These are phyloP conservation scores for Poicephalus meyeri DNA, from an alignment of 2,113 vertebrate species.

Conservation along the genomic window DNA sequence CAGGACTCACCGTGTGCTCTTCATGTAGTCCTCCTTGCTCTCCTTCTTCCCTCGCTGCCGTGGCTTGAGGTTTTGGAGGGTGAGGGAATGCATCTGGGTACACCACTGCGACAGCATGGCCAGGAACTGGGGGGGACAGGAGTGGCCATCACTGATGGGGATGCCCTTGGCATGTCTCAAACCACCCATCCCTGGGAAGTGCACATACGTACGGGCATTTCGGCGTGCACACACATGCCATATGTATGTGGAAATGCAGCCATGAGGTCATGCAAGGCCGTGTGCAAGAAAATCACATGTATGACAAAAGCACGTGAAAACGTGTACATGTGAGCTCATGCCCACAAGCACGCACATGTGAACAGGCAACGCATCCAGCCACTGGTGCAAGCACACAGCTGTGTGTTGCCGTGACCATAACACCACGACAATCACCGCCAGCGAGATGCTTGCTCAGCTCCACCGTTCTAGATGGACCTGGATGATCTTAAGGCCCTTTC, in stretches of 20 bases:
- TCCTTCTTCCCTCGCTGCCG: slow-evolving; percentile 96
- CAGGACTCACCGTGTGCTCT: slow-evolving; percentile 89
- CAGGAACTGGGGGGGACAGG: slow-evolving; percentile 82
- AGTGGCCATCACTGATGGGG: rapidly evolving
- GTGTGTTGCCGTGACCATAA: rapidly evolving
- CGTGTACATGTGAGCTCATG: rapidly evolving
- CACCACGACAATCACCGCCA: rapidly evolving
- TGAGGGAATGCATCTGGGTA: slow-evolving; percentile 98
- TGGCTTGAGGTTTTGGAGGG: slow-evolving; percentile 97
- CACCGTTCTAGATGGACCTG: background rate
- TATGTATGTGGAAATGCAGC: rapidly evolving
- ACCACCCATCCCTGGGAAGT: background rate
- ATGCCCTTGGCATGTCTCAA: rapidly evolving
- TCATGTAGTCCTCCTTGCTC: slow-evolving; percentile 96
- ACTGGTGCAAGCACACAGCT: rapidly evolving
- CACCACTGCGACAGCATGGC: slow-evolving; percentile 96
- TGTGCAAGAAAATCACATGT: rapidly evolving
- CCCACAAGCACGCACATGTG: rapidly evolving
- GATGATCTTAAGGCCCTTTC: background rate
- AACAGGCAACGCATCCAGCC: rapidly evolving
- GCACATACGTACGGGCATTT: rapidly evolving
- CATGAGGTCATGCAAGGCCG: rapidly evolving
- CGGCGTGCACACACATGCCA: rapidly evolving
- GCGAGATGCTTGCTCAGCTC: rapidly evolving
- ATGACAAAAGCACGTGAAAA: rapidly evolving